Evolutionary conservation across 2,797 vertebrate species (phyloP).

Genomic region (Semotilus atromaculatus): DNA sequence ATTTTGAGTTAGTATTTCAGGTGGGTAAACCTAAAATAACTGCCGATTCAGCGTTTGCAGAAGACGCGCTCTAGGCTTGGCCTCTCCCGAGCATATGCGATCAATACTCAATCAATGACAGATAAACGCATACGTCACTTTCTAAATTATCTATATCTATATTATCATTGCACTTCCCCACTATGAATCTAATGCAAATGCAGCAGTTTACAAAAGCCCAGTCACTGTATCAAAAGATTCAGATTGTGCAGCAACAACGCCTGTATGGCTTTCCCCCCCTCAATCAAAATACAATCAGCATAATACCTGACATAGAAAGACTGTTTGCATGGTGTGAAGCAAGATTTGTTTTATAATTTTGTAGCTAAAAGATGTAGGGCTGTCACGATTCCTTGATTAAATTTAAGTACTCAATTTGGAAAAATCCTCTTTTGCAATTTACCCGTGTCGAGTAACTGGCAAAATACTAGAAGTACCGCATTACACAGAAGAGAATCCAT

Average conservation of each 20-base stretch:
- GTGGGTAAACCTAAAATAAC: constrained; percentile 18
- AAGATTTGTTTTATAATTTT: background rate
- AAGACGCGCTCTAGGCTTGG: constrained; percentile 9
- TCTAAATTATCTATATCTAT: constrained; percentile 59
- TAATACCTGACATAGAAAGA: constrained; percentile 8
- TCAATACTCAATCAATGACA: constrained; percentile 60
- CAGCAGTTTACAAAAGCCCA: constrained; percentile 37
- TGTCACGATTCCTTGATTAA: too few relatives aligned
- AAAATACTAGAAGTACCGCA: too few relatives aligned
- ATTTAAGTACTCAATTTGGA: too few relatives aligned
- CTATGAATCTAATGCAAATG: constrained; percentile 31
- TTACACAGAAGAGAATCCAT: too few relatives aligned
- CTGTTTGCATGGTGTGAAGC: background rate
- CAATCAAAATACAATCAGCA: constrained; percentile 20
- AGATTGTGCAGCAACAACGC: constrained; percentile 22
- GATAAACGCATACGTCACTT: constrained; percentile 56
- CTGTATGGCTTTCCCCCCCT: background rate
- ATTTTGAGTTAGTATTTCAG: background rate
- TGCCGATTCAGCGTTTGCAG: background rate
- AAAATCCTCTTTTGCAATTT: too few relatives aligned
- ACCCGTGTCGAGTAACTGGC: too few relatives aligned
- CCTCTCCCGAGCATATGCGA: constrained; percentile 39
- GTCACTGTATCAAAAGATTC: constrained; percentile 28
- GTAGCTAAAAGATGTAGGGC: too few relatives aligned
- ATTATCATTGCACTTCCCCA: constrained; percentile 47